Evolutionary conservation across 53 echinoderm and acorn worm genomes (phyloP).

Genomic region (Luidia sarsii): DNA sequence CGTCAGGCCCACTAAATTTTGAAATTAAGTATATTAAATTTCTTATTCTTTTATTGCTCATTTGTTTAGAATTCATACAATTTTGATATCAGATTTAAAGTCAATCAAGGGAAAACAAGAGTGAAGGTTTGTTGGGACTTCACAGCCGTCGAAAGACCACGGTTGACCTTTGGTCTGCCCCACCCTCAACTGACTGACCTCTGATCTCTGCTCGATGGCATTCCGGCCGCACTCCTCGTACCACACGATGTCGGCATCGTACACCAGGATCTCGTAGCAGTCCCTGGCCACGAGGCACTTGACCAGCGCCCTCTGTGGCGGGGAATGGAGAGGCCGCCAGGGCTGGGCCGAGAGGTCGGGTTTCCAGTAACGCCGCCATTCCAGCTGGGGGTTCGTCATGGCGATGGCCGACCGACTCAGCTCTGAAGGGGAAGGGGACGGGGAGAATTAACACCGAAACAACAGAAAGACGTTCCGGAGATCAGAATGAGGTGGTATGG

Average conservation of each 20-base stretch:
- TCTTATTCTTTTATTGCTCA: too few species aligned
- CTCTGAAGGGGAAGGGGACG: too few species aligned
- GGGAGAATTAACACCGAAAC: too few species aligned
- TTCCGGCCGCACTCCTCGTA: conserved; percentile 47
- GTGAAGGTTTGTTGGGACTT: too few species aligned
- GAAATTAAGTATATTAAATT: too few species aligned
- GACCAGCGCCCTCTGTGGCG: conserved; percentile 42
- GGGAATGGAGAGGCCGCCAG: conserved; percentile 66
- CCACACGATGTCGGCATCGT: conserved; percentile 71
- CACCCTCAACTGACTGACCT: conserved; percentile 57
- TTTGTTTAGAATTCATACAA: too few species aligned
- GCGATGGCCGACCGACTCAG: background rate
- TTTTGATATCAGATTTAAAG: too few species aligned
- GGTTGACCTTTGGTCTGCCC: background rate
- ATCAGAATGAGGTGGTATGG: too few species aligned
- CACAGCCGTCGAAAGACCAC: too few species aligned
- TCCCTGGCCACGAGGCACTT: conserved; percentile 69
- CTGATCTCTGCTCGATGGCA: conserved; percentile 42
- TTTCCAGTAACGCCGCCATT: conserved; percentile 77
- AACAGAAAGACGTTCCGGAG: too few species aligned
- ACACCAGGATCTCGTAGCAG: conserved; percentile 61
- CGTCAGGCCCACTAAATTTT: too few species aligned
- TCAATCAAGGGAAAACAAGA: too few species aligned
- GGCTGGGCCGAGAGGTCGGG: conserved; percentile 68
- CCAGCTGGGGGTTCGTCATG: conserved; percentile 26